Base-by-base conservation (phyloP, 2,888 invertebrate genomes). In the Hipparchia sbordonii region DNA sequence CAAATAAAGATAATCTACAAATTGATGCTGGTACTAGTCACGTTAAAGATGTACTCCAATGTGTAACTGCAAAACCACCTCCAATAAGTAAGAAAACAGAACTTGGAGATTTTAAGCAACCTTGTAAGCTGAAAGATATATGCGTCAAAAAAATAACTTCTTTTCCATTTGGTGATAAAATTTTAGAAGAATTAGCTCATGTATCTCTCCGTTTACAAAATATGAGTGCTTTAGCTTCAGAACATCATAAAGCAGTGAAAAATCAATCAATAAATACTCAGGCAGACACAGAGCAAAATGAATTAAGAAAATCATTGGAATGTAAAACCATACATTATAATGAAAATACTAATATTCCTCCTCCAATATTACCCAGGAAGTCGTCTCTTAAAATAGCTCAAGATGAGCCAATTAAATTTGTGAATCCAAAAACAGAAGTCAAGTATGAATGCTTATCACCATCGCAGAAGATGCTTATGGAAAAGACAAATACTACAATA, bases 371-470 rank as follows among this genome's bases (percentile, higher is more conserved):
- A 76, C 93, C 94, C 46, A 87, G 94, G 62, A 85, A 87, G 72
- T 93, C 94, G 52, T 93, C 93, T n/a, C 82, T 88, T 63, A 92
- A 88, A 79, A 88, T 88, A 78, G 78, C 87, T 56, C 87, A 89
- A 70, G 92, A 90, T 71, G 89, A 91, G 72, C 85, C 87, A 72
- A 86, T 85, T 60, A 90, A 95, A 75, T 96, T 95, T 2, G 80
- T 96, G 63, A 95, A 95, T 12, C 95, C 95, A 0, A 91, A 94
- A 74, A 88, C 90, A 52, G 95, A 96, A 81, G 94, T 94, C 66
- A 82, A 96, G 0, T 89, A 96, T 72, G 91, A 96, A 7, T 97
- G 96, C 81, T 90, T 97, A 10, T 97, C 97, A 0, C 97, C 97
- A 0, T 95, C 96, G 6, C 97, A 97, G 84, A 95, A 95, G 82